Base-by-base conservation (phyloP, 2,888 invertebrate genomes). In the Lepidochrysops patricia region DNA sequence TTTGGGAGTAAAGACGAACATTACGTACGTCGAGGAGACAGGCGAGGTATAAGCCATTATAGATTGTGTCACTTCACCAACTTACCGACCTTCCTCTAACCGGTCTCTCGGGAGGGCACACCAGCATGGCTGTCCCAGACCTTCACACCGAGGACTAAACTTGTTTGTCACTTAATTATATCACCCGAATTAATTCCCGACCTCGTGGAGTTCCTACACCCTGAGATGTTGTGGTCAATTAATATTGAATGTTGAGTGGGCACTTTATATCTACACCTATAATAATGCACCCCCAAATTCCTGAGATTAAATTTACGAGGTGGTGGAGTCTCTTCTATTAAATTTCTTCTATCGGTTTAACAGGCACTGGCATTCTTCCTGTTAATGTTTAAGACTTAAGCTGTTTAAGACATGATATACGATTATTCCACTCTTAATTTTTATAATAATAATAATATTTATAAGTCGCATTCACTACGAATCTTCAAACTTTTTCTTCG, bases 1-100 rank as follows among this genome's bases (percentile, higher is more conserved):
- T 82, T 93, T 97, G 82, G 97, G 97, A 84, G 95, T 96, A 89
- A 95, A 95, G 92, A 96, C 96, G 87, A 97, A 97, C 91, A 96
- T 97, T 89, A 97, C 97, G 75, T 96, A 94, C 93, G 92, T 94
- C 90, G 96, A 97, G 92, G 96, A 96, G 77, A 96, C 96, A 81
- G 93, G 95, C 89, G 96, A 97, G 95, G 97, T 97, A 90, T 77
- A 85, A 90, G 84, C 82, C 83, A 84, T 82, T 83, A 78, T 79
- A 81, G 79, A 68, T 60, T 66, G 87, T 86, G 84, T 84, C 81
- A 79, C 79, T 81, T 82, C 82, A 84, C 86, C 79, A 85, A 80
- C 82, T 83, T 89, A 89, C 89, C 86, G 87, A 84, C 80, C 83
- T 85, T 83, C 85, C 75, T 87, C 88, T 89, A 89, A 89, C 89